Conservation (phyloP, 2,888 invertebrate genomes). For the Nymphalis urticae region DNA sequence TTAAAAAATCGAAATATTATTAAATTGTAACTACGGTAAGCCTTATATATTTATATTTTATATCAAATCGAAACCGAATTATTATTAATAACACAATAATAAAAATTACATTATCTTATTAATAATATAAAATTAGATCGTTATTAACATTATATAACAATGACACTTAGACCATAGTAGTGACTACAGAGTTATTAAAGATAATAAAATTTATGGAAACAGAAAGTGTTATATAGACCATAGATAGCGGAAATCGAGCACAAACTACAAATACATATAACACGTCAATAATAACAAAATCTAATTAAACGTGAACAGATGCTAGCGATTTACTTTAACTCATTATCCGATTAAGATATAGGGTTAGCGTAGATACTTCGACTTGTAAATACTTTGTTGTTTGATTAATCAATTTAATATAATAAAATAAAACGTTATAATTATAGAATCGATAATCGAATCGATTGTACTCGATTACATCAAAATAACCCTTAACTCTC, state of each 20-base stretch:
- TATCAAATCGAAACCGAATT: constrained; percentile 50
- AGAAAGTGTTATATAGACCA: constrained; percentile 77
- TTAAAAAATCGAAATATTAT: constrained; percentile 64
- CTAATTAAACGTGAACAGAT: constrained; percentile 18
- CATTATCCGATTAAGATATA: constrained; percentile 19
- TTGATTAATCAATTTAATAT: not conserved
- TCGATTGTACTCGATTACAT: not conserved
- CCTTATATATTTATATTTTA: constrained; percentile 33
- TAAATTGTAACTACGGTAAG: constrained; percentile 36
- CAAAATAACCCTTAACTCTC: not conserved
- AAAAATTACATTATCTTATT: constrained; percentile 12
- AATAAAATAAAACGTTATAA: not conserved
- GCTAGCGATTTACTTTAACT: constrained; percentile 25
- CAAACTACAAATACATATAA: constrained; percentile 33
- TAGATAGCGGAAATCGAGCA: constrained; percentile 29
- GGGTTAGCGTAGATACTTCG: constrained; percentile 10
- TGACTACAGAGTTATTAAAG: constrained; percentile 20
- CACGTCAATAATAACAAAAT: constrained; percentile 28
- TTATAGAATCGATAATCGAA: not conserved
- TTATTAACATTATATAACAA: constrained; percentile 41
- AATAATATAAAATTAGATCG: constrained; percentile 19
- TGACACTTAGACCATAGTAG: constrained; percentile 34
- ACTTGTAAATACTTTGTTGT: not conserved
- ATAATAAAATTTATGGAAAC: constrained; percentile 54
- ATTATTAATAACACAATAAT: constrained; percentile 16